Evolutionary conservation across 2,113 vertebrate species (phyloP).

Genomic region (Pontoporia blainvillei): DNA sequence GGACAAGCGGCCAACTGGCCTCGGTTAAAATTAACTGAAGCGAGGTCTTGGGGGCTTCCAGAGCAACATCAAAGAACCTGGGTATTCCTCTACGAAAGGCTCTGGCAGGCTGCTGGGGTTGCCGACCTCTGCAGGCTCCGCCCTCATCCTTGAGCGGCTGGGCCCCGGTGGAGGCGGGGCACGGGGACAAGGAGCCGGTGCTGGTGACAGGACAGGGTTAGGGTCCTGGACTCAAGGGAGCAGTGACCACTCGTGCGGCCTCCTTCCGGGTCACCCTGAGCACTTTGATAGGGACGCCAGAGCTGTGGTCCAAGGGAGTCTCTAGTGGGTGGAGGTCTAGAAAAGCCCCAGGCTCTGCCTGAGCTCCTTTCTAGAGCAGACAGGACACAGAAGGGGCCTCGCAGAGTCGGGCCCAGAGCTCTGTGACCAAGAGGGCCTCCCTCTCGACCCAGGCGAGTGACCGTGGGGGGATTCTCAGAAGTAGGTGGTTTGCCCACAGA

Average conservation of each 20-base stretch:
- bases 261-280: neutral
- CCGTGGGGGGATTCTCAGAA: too few relatives aligned
- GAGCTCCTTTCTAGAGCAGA: neutral
- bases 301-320: neutral
- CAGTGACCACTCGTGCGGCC: neutral
- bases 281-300: neutral
- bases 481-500: neutral
- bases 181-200: neutral
- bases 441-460: neutral
- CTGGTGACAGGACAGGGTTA: neutral
- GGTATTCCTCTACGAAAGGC: neutral
- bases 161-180: neutral
- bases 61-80: neutral
- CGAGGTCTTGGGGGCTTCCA: neutral
- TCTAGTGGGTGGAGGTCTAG: neutral
- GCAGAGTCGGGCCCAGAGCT: rapidly evolving
- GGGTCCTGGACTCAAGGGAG: neutral
- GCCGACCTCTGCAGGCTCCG: neutral
- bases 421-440: neutral
- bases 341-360: neutral
- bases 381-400: neutral
- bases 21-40: neutral
- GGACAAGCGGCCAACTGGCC: neutral
- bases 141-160: neutral
- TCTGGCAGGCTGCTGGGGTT: neutral